Evolutionary conservation across 2,888 invertebrate genomes (phyloP).

Genomic region (Spialia ferax): DNA sequence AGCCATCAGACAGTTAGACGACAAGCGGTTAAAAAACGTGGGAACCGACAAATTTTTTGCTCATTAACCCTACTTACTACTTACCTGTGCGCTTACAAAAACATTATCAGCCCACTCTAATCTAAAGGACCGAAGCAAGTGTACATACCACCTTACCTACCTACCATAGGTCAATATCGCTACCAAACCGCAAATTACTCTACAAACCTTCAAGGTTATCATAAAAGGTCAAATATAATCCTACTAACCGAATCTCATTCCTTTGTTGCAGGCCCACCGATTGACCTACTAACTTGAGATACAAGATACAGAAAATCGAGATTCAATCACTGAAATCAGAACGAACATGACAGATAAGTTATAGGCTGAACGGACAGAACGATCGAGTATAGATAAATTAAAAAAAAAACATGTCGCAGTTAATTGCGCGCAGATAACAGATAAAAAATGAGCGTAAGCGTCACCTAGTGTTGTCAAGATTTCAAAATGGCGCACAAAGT

Average conservation of each 20-base stretch:
- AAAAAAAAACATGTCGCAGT: conserved; percentile 54
- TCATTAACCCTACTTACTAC: conserved; percentile 22
- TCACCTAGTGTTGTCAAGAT: conserved; percentile 42
- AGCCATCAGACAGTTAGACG: background rate
- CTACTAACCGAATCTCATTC: conserved; percentile 54
- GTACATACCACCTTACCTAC: too few relatives aligned
- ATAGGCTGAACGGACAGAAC: conserved; percentile 39
- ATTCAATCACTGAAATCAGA: conserved; percentile 49
- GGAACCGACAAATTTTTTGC: conserved; percentile 39
- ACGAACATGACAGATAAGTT: conserved; percentile 54
- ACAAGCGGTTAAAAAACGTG: conserved; percentile 43
- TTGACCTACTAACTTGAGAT: conserved; percentile 53
- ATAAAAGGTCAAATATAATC: conserved; percentile 59
- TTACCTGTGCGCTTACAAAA: conserved; percentile 35
- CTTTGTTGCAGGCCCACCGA: conserved; percentile 63
- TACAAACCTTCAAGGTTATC: conserved; percentile 54
- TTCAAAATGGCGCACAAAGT: conserved; percentile 88
- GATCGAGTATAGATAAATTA: conserved; percentile 44
- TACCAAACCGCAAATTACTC: conserved; percentile 55
- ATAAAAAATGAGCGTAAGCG: conserved; percentile 55
- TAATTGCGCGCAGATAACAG: conserved; percentile 51
- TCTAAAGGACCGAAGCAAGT: conserved; percentile 51
- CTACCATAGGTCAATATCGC: conserved; percentile 54
- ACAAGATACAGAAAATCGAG: conserved; percentile 43
- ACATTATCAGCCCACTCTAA: conserved; percentile 46